Percentiles rank a stretch among this genome's conserved stretches.
Evolutionary conservation across 2,888 invertebrate genomes (phyloP).

Genomic region (Abrostola tripartita): DNA sequence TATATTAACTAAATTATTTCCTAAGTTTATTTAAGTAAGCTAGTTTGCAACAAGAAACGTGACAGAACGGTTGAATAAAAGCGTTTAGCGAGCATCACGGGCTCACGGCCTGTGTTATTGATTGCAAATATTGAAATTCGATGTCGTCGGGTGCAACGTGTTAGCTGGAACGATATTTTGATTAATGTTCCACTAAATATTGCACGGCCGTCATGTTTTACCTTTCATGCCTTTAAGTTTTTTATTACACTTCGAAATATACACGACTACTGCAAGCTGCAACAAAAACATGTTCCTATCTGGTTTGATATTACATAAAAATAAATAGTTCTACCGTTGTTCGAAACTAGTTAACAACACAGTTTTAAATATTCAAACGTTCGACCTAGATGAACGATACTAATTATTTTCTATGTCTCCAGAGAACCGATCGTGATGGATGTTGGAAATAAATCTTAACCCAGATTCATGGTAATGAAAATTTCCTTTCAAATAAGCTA

Average conservation of each 20-base stretch:
- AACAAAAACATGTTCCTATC: no score
- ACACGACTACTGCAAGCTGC: no score
- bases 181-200: not conserved
- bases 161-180: not conserved
- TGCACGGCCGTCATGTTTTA: no score
- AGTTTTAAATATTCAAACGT: constrained; percentile 2
- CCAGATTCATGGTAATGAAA: not conserved
- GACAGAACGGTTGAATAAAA: not conserved
- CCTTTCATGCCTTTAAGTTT: no score
- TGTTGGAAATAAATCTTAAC: not conserved
- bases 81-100: not conserved
- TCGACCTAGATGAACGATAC: not conserved
- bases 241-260: no score
- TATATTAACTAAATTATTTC: not conserved
- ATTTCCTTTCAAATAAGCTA: not conserved
- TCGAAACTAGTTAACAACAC: not conserved
- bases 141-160: no score
- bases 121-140: not conserved
- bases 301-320: not conserved
- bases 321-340: not conserved
- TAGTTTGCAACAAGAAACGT: not conserved
- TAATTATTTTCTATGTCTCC: not conserved
- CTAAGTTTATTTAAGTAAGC: not conserved
- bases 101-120: not conserved
- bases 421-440: not conserved